These are phyloP conservation scores for Baronia brevicornis DNA, from an alignment of 2,888 invertebrate species.

Conservation along the genomic window DNA sequence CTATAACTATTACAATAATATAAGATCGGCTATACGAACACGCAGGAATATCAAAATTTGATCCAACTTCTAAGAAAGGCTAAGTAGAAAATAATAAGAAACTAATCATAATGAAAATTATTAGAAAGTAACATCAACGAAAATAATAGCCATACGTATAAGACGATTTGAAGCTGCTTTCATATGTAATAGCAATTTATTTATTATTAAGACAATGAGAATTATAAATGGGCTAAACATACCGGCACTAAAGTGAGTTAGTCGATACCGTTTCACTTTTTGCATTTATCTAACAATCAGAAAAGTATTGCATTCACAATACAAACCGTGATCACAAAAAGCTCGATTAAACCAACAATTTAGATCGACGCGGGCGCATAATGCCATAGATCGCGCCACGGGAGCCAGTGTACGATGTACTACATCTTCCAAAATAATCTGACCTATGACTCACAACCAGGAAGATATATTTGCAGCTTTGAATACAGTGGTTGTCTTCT, in stretches of 20 bases:
- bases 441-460: conserved; percentile 15
- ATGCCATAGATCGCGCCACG: conserved; percentile 65
- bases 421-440: conserved; percentile 23
- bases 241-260: conserved; percentile 16
- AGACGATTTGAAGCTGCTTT: conserved; percentile 10
- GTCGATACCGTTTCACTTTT: conserved; percentile 34
- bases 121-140: conserved; percentile 9
- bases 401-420: conserved; percentile 44
- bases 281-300: conserved; percentile 32
- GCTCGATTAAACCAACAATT: conserved; percentile 70
- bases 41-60: conserved; percentile 13
- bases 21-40: conserved; percentile 11
- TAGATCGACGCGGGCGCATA: conserved; percentile 49
- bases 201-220: conserved; percentile 14
- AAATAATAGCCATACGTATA: conserved; percentile 11
- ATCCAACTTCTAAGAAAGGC: conserved; percentile 14
- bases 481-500: conserved; percentile 30
- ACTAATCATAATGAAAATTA: conserved; percentile 16
- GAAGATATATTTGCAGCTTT: conserved; percentile 8
- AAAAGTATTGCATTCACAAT: conserved; percentile 42
- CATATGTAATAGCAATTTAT: conserved; percentile 9
- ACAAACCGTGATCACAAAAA: conserved; percentile 56
- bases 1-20: too few relatives aligned
- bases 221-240: conserved; percentile 9
- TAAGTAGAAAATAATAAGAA: conserved; percentile 17